Base-by-base conservation (phyloP, 1,140 invertebrate species). In the Drosophila sulfurigaster region DNA sequence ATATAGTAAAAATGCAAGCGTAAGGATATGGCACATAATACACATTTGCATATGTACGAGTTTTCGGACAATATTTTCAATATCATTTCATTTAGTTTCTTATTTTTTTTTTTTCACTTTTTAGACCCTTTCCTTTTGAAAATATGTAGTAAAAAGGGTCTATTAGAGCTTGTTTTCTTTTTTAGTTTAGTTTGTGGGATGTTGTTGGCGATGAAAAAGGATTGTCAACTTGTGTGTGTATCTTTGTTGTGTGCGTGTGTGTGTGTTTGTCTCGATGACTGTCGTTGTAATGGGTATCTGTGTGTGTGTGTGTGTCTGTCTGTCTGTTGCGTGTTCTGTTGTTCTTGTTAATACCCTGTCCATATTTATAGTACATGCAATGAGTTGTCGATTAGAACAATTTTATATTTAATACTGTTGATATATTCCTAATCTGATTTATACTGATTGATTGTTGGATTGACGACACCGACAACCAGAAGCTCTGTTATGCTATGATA, bases 11-110 rank as follows among this genome's bases (percentile, higher is more conserved):
- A 85, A 89, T 90, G 87, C 81, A 89, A 89, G 85, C 85, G 54
- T 85, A 82, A 85, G 85, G 86, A 88, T 88, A 88, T 88, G 83
- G 83, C 85, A 89, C 81, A 88, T 79, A 85, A 88, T 75, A 85
- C 82, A 69, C 82, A 75, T 76, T 76, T 70, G 81, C 80, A 83
- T 79, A 82, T 83, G 81, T 79, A 82, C 83, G 66, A 57, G 54
- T 57, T 11, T 60, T 69, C 48, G 59, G 67, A 76, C 54, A 75
- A 65, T 62, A 41, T 49, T 13, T 57, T 56, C 35, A 38, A 38
- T 38, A 65, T 62, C 28, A 43, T 11, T 57, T 66, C 1, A 15
- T 43, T 52, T 70, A 16, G 7, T 48, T 38, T 28, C 38, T 56
- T 13, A 52, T 25, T 25, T 25, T 25, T 25, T 20, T 20, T 20